Evolutionary conservation across 2,888 invertebrate species (phyloP), one percentile per base, ranked within the genome.

Genomic region (Strigamia maritima): DNA sequence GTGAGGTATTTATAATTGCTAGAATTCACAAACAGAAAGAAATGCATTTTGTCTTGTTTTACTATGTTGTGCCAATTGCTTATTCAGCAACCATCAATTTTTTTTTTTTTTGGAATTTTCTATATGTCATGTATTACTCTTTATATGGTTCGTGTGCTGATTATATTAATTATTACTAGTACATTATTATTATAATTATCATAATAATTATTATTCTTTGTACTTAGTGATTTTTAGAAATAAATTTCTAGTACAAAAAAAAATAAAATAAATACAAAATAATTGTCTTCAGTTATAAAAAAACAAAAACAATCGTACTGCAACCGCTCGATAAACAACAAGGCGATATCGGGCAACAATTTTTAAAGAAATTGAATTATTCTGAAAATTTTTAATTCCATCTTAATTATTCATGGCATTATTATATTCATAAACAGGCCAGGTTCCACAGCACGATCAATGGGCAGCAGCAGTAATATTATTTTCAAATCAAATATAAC

Each of bases 11-110:
- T 19, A 35, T 31, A 75, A 14, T 12, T 70, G 70, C 16, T 35
- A n/a, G 24, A 75, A 31, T 26, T 26, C 19, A 28, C 3, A n/a
- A 24, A 75, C 16, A 24, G 28, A 35, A 75, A 35, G 14, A 26
- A 35, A 38, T 35, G 2, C 1, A 6, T 38, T 75, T 75, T n/a
- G 4, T 31, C 31, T 75, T 75, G 16, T 28, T 4, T 75, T 31
- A 35, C 75, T 26, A 26, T 75, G 24, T 75, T 75, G 75, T 75
- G 75, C 75, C 75, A 75, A 65, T 65, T 65, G 60, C 60, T 65
- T 65, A 16, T 49, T 65, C 22, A 65, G 24, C 22, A 22, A 65
- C 19, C 19, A 44, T 65, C 22, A 65, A 65, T 24, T 65, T 65
- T 24, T 54, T 54, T 54, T 54, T n/a, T 24, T 24, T 65, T 65